phyloP scores from a whole-genome alignment of 2,113 vertebrate genomes.

The Trematomus loennbergii region DNA sequence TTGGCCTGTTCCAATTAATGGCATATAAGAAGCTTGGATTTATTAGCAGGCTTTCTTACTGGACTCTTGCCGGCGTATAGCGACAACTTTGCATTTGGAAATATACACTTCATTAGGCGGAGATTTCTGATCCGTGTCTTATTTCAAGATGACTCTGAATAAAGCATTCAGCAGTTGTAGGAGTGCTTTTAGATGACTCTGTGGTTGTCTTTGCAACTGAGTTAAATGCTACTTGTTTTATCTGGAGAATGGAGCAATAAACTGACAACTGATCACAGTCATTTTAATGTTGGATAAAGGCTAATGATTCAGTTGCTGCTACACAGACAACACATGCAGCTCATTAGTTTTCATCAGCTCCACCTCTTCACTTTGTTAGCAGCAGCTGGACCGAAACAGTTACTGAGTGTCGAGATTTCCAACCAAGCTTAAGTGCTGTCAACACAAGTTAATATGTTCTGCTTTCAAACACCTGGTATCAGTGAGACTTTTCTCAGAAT shows the following conservation, averaged over 20 bases:
- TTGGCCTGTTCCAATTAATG: too few relatives aligned
- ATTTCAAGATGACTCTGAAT: neutral
- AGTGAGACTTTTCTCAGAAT: neutral
- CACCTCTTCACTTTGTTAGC: conserved; percentile 10
- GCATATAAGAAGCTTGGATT: too few relatives aligned
- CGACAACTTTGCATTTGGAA: too few relatives aligned
- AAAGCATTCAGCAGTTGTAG: neutral
- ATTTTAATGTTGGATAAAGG: neutral
- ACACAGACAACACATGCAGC: conserved; percentile 4
- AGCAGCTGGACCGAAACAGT: conserved; percentile 23
- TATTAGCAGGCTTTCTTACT: too few relatives aligned
- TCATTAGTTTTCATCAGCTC: conserved; percentile 30
- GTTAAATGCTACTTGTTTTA: neutral
- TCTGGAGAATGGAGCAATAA: neutral
- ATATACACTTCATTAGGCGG: too few relatives aligned
- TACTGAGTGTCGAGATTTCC: too few relatives aligned
- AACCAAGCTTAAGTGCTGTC: neutral
- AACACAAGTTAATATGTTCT: too few relatives aligned
- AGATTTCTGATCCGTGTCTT: too few relatives aligned
- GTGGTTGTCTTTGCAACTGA: neutral
- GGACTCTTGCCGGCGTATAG: too few relatives aligned
- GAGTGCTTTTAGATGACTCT: neutral
- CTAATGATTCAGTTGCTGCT: neutral
- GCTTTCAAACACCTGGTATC: too few relatives aligned
- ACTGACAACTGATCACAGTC: neutral